These are phyloP conservation scores for Brachyopa scutellaris DNA, from an alignment of 2,888 invertebrate species.

Conservation along the genomic window DNA sequence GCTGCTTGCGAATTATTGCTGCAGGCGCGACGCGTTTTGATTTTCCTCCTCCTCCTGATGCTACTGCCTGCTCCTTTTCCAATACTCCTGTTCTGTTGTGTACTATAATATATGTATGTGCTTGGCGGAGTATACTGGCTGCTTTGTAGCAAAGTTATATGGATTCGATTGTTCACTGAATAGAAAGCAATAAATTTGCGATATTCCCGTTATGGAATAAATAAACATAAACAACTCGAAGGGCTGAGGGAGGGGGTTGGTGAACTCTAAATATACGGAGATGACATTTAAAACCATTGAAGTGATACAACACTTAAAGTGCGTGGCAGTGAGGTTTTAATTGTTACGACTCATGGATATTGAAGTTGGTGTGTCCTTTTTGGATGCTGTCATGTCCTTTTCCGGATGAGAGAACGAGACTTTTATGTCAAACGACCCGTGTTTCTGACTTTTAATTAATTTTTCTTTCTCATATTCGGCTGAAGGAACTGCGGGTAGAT, in stretches of 20 bases:
- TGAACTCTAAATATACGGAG: no score
- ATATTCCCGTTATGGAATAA: slow-evolving; percentile 53
- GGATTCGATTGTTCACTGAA: slow-evolving; percentile 57
- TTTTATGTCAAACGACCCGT: no score
- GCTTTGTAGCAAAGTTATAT: slow-evolving; percentile 24
- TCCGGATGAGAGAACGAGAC: background rate
- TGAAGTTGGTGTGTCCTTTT: no score
- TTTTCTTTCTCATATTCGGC: no score
- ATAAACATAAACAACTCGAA: slow-evolving; percentile 36
- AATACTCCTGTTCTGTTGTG: no score
- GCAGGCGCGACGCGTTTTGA: background rate
- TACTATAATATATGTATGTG: background rate
- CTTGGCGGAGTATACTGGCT: background rate
- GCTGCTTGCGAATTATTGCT: slow-evolving; percentile 20
- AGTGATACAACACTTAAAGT: slow-evolving; percentile 32
- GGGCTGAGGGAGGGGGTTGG: background rate
- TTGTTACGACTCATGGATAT: background rate
- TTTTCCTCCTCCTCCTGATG: background rate
- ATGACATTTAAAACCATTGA: slow-evolving; percentile 39
- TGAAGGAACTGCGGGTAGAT: no score
- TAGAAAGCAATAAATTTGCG: slow-evolving; percentile 66
- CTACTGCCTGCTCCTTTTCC: background rate
- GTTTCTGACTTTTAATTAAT: no score
- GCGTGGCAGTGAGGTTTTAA: slow-evolving; percentile 23
- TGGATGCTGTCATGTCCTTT: slow-evolving; percentile 12